Conservation (phyloP, 2,888 invertebrate genomes). For the Cantharis nigra region DNA sequence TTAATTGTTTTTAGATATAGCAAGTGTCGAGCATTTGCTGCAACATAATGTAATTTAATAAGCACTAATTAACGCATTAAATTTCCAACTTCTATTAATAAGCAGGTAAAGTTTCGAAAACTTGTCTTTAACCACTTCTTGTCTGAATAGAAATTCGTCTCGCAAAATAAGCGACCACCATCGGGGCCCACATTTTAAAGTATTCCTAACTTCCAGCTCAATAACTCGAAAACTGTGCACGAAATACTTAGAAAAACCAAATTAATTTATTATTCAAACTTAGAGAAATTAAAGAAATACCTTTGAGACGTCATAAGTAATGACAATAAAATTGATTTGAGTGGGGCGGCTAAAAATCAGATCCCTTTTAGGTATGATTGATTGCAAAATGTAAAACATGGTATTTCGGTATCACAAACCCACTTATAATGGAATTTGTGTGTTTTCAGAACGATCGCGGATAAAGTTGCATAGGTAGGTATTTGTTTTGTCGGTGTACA, state of each 20-base stretch:
- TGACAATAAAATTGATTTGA: background rate
- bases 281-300: too few relatives aligned
- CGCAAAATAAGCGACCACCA: background rate
- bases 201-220: background rate
- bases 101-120: background rate
- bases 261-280: too few relatives aligned
- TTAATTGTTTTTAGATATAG: conserved; percentile 1
- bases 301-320: background rate
- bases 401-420: background rate
- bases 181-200: background rate
- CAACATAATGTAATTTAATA: background rate
- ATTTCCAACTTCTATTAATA: background rate
- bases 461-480: background rate
- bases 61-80: background rate
- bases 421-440: background rate
- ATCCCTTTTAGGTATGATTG: background rate
- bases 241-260: background rate
- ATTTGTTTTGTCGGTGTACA: background rate
- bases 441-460: background rate
- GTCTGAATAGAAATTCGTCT: background rate
- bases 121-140: background rate
- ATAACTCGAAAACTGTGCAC: background rate
- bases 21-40: background rate
- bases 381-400: background rate
- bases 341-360: background rate